Evolutionary conservation across 2,888 invertebrate genomes (phyloP), one percentile per base, ranked within the genome.

Genomic region (Synanthedon andrenaeformis): DNA sequence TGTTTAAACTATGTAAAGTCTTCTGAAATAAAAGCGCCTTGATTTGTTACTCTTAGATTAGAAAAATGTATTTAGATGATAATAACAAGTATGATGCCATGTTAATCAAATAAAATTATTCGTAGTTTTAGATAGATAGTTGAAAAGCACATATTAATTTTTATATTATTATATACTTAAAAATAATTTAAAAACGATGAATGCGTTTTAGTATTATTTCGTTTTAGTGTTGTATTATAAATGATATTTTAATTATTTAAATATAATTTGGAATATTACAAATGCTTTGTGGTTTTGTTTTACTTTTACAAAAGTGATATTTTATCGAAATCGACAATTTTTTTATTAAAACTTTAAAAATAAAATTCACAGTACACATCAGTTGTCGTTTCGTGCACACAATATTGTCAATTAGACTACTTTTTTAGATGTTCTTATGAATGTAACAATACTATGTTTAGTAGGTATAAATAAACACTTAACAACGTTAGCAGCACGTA

Each of bases 141-240:
- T 53, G 51, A 35, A 63, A 64, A 68, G 68, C 71, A 74, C 71
- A 64, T 61, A 35, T 3, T 35, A 35, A 8, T 35, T 35, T 35
- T 35, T 10, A 8, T 35, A 35, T 35, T 35, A 35, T 35, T 35
- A 35, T 35, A 51, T 56, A 54, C 41, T 57, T 55, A 52, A 53
- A 52, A 51, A 52, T 53, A 59, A 60, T 57, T 63, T 63, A 58
- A 55, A 62, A 71, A 76, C 77, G 81, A 79, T 71, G 54, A 65
- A 83, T 85, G 82, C 83, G 84, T 84, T 86, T 78, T 84, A 85
- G 84, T 84, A 84, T 83, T 79, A 72, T 81, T 82, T 84, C 79
- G 80, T 84, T 82, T 58, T 49, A 42, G n/a, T 51, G 35, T 51
- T 49, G 48, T 51, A 63, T 57, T 57, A 65, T 66, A 66, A 59